These are phyloP conservation scores for Dendrolimus houi DNA, from an alignment of 2,888 invertebrate genomes.

Conservation along the genomic window DNA sequence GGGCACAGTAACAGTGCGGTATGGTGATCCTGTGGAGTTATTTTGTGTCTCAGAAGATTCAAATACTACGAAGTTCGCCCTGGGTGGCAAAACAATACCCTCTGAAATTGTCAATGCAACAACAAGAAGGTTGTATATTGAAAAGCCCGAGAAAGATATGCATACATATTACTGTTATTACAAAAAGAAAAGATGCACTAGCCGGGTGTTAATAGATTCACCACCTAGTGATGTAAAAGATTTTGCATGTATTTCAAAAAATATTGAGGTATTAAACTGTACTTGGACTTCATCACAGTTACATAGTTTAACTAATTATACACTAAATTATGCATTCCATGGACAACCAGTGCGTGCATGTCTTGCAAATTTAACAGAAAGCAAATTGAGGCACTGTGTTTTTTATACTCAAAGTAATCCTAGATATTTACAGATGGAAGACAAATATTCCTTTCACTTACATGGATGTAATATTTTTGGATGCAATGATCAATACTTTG, in stretches of 20 bases:
- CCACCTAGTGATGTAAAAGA: constrained; percentile 80
- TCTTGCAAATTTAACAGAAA: constrained; percentile 19
- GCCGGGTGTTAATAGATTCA: constrained; percentile 57
- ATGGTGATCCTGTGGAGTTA: constrained; percentile 79
- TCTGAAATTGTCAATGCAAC: constrained; percentile 78
- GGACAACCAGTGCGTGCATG: constrained; percentile 30
- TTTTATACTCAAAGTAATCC: constrained; percentile 47
- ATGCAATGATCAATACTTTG: constrained; percentile 57
- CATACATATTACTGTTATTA: constrained; percentile 74
- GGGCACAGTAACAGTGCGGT: constrained; percentile 74
- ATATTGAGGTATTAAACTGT: constrained; percentile 85
- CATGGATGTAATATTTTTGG: constrained; percentile 80
- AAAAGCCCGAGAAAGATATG: constrained; percentile 68
- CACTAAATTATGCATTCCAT: constrained; percentile 38
- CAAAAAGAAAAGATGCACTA: constrained; percentile 39
- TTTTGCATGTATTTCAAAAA: constrained; percentile 83
- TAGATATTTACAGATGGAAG: constrained; percentile 60
- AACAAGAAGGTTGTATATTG: constrained; percentile 75
- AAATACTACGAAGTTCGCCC: constrained; percentile 52
- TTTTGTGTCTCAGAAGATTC: constrained; percentile 76
- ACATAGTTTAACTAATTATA: constrained; percentile 46
- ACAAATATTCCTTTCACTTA: constrained; percentile 75
- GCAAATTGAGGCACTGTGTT: constrained; percentile 30
- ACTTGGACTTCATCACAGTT: constrained; percentile 79
- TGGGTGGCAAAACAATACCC: constrained; percentile 21